These are phyloP conservation scores for Lepus oiostolus DNA, from an alignment of 2,797 vertebrate genomes.

Conservation along the genomic window DNA sequence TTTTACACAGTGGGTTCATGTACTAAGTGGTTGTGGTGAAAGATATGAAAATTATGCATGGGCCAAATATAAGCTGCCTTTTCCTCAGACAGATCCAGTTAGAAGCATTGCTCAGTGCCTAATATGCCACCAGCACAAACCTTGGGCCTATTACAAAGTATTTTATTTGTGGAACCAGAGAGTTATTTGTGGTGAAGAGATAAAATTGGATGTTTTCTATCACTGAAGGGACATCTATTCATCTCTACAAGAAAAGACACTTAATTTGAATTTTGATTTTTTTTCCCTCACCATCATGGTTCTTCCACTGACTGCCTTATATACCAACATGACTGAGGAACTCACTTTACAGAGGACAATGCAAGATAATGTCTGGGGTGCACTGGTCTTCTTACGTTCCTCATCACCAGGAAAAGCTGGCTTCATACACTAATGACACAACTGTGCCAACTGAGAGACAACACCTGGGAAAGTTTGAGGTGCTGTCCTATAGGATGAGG, in stretches of 20 bases:
- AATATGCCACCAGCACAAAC: not conserved
- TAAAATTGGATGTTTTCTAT: not conserved
- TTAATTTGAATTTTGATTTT: not conserved
- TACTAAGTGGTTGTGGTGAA: not conserved
- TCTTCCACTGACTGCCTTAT: not conserved
- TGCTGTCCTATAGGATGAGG: not conserved
- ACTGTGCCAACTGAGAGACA: not conserved
- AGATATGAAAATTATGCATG: not conserved
- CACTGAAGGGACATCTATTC: not conserved
- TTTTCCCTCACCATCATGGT: not conserved
- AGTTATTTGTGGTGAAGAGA: not conserved
- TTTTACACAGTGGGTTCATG: not conserved
- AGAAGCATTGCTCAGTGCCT: not conserved
- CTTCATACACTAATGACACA: slow-evolving; percentile 25
- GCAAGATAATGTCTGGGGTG: not conserved
- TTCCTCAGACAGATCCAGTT: not conserved
- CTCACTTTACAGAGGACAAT: not conserved
- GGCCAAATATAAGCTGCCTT: not conserved
- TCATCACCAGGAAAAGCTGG: not conserved
- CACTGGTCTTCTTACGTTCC: not conserved
- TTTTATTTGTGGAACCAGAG: not conserved
- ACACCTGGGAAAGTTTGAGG: not conserved
- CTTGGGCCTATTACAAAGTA: not conserved
- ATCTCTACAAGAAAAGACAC: not conserved
- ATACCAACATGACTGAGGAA: not conserved